Percentiles rank a stretch among this genome's conserved stretches.
Evolutionary conservation across 2,888 invertebrate genomes (phyloP).

Genomic region (Nemotelus nigrinus): DNA sequence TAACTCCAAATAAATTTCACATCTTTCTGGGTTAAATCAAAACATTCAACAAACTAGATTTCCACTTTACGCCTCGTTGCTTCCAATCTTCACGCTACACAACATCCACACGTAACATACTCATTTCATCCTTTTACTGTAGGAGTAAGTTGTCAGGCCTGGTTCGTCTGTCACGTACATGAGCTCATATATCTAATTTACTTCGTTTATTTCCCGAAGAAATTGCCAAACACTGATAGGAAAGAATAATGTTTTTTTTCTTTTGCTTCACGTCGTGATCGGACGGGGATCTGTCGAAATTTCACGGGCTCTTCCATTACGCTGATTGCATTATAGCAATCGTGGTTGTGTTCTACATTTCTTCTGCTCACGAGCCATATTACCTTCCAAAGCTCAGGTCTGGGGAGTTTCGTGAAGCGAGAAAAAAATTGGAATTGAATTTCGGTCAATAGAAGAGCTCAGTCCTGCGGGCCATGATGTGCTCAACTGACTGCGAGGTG

Average conservation of each 20-base stretch:
- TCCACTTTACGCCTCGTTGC: conserved; percentile 44
- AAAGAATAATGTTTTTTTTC: conserved; percentile 12
- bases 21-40: conserved; percentile 45
- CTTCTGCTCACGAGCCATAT: background rate
- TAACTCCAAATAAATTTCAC: background rate
- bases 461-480: conserved; percentile 46
- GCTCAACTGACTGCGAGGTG: conserved; percentile 41
- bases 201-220: conserved; percentile 46
- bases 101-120: background rate
- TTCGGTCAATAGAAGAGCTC: conserved; percentile 48
- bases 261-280: background rate
- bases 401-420: conserved; percentile 18
- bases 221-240: conserved; percentile 47
- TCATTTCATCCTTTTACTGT: background rate
- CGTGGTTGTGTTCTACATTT: conserved; percentile 28
- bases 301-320: conserved; percentile 34
- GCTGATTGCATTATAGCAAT: conserved; percentile 49
- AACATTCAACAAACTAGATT: conserved; percentile 46
- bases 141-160: conserved; percentile 1
- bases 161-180: conserved; percentile 49
- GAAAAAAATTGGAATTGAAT: conserved; percentile 50
- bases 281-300: conserved; percentile 33
- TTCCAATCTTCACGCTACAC: conserved; percentile 5
- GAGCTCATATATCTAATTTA: conserved; percentile 50
- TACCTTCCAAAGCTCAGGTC: too few relatives aligned